A percentile compares a stretch with the other conserved stretches of the same genome.
Conservation (phyloP, 2,113 vertebrate species). For the Onychostoma macrolepis region DNA sequence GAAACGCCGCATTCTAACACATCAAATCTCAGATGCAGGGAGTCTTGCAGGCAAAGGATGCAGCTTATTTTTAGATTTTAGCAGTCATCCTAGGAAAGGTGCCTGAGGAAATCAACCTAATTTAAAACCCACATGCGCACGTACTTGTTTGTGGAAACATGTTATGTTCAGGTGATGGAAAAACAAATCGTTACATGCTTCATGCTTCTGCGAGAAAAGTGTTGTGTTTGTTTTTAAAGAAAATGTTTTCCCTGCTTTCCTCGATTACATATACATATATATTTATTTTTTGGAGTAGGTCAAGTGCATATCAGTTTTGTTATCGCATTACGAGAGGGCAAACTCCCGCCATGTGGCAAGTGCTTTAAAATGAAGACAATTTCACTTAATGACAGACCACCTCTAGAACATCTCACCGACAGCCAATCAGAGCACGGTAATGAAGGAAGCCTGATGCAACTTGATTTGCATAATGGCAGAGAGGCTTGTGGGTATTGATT, state of each 20-base stretch:
- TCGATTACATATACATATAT: neutral
- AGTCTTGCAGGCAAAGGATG: conserved; percentile 41
- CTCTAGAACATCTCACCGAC: conserved; percentile 6
- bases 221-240: neutral
- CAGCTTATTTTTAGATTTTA: conserved; percentile 54
- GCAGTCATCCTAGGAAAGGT: conserved; percentile 44
- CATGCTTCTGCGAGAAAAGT: neutral
- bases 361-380: conserved; percentile 35
- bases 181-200: conserved; percentile 21
- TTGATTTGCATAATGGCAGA: conserved; percentile 69
- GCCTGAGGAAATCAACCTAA: conserved; percentile 44
- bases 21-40: conserved; percentile 52
- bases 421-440: conserved; percentile 51
- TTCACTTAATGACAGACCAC: conserved; percentile 19
- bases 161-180: conserved; percentile 24
- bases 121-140: conserved; percentile 19
- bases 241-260: neutral
- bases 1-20: conserved; percentile 49
- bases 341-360: conserved; percentile 13
- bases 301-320: neutral
- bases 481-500: conserved; percentile 66
- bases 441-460: conserved; percentile 57
- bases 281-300: neutral
- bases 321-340: conserved; percentile 1
- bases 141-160: conserved; percentile 20